Percentiles rank a stretch among this genome's conserved stretches.
Evolutionary conservation across 2,797 vertebrate species (phyloP).

Genomic region (Peromyscus nudipes): DNA sequence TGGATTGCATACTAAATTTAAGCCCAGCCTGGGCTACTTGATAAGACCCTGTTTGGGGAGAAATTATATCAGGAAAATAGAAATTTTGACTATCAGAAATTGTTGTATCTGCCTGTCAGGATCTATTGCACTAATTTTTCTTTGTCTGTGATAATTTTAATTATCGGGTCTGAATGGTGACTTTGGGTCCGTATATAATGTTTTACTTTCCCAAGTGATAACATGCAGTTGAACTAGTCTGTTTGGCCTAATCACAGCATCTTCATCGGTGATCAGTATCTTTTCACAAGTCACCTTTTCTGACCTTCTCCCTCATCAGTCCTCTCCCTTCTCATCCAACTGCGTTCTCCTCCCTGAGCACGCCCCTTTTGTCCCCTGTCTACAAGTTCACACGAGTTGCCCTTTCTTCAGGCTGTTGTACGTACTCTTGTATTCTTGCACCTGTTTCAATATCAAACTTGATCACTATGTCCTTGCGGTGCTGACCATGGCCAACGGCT

Average conservation of each 20-base stretch:
- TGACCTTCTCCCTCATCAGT: background rate
- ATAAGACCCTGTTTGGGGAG: background rate
- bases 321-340: background rate
- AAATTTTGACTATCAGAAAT: background rate
- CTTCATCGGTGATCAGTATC: background rate
- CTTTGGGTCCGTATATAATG: background rate
- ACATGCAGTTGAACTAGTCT: background rate
- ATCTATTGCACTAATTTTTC: background rate
- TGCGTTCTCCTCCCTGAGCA: background rate
- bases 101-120: background rate
- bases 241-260: background rate
- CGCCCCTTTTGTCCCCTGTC: background rate
- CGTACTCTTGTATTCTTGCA: background rate
- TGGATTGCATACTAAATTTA: background rate
- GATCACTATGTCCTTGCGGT: background rate
- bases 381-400: background rate
- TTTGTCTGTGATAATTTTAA: background rate
- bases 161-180: background rate
- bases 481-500: background rate
- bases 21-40: background rate
- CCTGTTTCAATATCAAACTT: background rate
- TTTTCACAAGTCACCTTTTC: background rate
- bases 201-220: background rate
- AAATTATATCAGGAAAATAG: background rate
- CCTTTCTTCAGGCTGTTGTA: background rate